Evolutionary conservation across 1,140 invertebrate genomes (phyloP).

Genomic region (Penaeus chinensis): DNA sequence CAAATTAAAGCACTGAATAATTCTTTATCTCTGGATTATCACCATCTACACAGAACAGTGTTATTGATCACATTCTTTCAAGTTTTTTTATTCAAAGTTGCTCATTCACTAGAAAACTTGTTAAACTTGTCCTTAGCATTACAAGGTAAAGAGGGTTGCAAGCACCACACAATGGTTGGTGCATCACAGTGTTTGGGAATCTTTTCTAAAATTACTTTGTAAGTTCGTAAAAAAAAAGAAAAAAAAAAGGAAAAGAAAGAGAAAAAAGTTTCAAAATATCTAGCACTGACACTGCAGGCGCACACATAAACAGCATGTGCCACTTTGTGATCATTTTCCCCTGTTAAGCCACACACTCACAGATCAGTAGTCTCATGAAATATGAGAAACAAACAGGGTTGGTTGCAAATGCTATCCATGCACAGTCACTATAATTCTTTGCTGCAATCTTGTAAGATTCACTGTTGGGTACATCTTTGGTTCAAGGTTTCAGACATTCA

Average conservation of each 20-base stretch:
- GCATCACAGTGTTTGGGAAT: constrained; percentile 43
- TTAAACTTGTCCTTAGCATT: constrained; percentile 8
- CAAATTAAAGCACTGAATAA: constrained; percentile 55
- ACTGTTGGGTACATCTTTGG: constrained; percentile 52
- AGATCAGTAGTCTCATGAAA: no score
- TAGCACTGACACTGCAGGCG: no score
- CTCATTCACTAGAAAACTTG: constrained; percentile 27
- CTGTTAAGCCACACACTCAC: no score
- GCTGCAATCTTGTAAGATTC: not conserved
- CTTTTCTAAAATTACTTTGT: not conserved
- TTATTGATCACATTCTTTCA: constrained; percentile 13
- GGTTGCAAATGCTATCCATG: no score
- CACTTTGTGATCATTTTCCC: no score
- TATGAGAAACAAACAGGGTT: no score
- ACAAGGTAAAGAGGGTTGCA: constrained; percentile 5
- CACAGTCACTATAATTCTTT: no score
- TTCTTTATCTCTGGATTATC: constrained; percentile 35
- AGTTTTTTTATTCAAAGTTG: constrained; percentile 24
- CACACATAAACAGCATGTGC: no score
- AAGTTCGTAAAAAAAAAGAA: no score
- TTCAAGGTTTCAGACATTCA: constrained; percentile 52
- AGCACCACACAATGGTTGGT: constrained; percentile 48
- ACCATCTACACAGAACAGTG: constrained; percentile 23
- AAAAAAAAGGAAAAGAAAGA: no score
- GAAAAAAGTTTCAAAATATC: no score